Evolutionary conservation across 2,797 vertebrate genomes (phyloP).

Genomic region (Orientallactaga sibirica): DNA sequence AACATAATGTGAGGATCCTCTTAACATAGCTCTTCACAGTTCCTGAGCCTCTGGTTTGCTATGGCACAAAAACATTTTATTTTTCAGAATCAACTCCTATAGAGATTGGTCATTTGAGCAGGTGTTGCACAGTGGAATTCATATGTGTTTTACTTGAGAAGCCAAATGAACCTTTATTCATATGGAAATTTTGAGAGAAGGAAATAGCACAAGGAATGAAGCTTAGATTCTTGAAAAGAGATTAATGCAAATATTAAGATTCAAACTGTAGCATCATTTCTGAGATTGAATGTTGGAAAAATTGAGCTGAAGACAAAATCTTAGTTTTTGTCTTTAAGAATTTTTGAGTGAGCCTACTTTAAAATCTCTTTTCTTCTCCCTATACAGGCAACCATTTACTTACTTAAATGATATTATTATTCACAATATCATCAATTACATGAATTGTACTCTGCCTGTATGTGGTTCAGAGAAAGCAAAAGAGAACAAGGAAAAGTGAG

Average conservation of each 20-base stretch:
- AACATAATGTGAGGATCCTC: constrained; percentile 69
- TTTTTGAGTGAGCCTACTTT: constrained; percentile 45
- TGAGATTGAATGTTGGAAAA: constrained; percentile 53
- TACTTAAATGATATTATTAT: neutral
- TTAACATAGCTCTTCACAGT: constrained; percentile 56
- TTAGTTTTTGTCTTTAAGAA: constrained; percentile 34
- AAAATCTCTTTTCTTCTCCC: neutral
- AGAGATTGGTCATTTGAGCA: constrained; percentile 66
- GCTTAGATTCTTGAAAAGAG: constrained; percentile 65
- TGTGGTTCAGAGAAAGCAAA: neutral
- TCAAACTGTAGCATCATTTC: constrained; percentile 56
- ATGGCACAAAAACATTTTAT: constrained; percentile 62
- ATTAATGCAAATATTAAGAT: constrained; percentile 60
- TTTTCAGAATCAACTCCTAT: constrained; percentile 30
- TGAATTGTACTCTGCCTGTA: neutral
- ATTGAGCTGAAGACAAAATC: constrained; percentile 49
- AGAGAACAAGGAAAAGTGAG: neutral
- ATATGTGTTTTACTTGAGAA: constrained; percentile 69
- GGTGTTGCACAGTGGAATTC: constrained; percentile 73
- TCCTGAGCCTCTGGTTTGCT: constrained; percentile 61
- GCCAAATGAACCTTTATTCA: constrained; percentile 82
- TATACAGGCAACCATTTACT: constrained; percentile 22
- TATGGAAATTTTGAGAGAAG: constrained; percentile 70
- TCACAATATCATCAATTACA: neutral
- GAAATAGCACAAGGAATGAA: constrained; percentile 68